Evolutionary conservation across 2,797 vertebrate genomes (phyloP).

Genomic region (Phaenicophaeus curvirostris): DNA sequence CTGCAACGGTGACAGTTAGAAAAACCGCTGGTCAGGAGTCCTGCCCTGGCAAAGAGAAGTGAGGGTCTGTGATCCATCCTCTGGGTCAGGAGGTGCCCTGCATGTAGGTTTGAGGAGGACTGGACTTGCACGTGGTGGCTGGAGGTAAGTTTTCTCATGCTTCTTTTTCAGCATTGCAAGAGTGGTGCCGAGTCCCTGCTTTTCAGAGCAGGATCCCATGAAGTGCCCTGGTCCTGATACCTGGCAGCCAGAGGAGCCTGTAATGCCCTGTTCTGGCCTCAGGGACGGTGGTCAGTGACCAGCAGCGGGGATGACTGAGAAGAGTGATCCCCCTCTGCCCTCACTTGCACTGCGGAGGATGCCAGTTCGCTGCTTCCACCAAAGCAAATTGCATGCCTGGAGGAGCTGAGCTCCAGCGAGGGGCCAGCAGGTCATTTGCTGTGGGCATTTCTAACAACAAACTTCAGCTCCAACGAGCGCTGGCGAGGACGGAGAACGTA

Average conservation of each 20-base stretch:
- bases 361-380: background rate
- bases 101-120: background rate
- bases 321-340: background rate
- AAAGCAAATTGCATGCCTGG: fast-evolving
- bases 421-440: fast-evolving
- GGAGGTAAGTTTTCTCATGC: fast-evolving
- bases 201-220: background rate
- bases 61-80: fast-evolving
- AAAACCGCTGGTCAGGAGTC: background rate
- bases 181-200: background rate
- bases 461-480: fast-evolving
- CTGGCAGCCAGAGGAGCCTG: background rate
- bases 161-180: background rate
- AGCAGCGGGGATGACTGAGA: background rate
- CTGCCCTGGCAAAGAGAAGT: background rate
- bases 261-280: background rate
- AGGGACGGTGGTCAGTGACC: background rate
- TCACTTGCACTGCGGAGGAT: background rate
- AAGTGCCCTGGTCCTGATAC: background rate
- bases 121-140: background rate
- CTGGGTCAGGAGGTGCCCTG: fast-evolving
- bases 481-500: fast-evolving
- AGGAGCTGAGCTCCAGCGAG: background rate
- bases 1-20: background rate
- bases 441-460: background rate